phyloP scores from a whole-genome alignment of 2,113 vertebrate genomes.

The Ctenomys sociabilis region DNA sequence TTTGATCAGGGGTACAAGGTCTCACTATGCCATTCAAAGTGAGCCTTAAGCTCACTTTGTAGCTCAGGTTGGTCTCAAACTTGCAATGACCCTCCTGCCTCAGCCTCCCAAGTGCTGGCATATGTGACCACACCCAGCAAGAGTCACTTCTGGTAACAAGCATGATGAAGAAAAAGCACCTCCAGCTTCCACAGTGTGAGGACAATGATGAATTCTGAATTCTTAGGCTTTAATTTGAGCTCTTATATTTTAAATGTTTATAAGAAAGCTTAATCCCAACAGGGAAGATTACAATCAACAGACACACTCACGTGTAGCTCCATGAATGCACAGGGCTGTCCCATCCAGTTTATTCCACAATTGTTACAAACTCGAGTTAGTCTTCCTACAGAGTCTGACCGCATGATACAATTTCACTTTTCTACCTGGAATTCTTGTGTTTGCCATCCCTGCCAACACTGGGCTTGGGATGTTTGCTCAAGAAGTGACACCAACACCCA shows the following conservation, averaged over 20 bases:
- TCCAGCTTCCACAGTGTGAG: not conserved
- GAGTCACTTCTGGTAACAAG: not conserved
- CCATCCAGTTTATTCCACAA: not conserved
- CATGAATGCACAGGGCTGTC: not conserved
- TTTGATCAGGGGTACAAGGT: no score
- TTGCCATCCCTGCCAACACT: not conserved
- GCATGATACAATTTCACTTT: not conserved
- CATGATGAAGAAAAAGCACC: not conserved
- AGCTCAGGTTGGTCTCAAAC: no score
- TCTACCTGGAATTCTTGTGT: not conserved
- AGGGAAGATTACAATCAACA: not conserved
- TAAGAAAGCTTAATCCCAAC: not conserved
- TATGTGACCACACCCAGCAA: not conserved
- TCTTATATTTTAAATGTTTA: not conserved
- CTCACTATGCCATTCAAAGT: no score
- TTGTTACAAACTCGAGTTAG: not conserved
- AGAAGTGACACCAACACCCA: not conserved
- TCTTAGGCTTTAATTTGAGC: not conserved
- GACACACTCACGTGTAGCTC: not conserved
- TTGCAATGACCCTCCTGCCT: no score
- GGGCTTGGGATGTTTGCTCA: not conserved
- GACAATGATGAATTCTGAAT: not conserved
- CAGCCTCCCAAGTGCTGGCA: no score
- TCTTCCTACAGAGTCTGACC: not conserved
- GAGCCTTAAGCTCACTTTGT: no score